Evolutionary conservation across 2,888 invertebrate genomes (phyloP), one percentile per base, ranked within the genome.

Genomic region (Tachina lurida): DNA sequence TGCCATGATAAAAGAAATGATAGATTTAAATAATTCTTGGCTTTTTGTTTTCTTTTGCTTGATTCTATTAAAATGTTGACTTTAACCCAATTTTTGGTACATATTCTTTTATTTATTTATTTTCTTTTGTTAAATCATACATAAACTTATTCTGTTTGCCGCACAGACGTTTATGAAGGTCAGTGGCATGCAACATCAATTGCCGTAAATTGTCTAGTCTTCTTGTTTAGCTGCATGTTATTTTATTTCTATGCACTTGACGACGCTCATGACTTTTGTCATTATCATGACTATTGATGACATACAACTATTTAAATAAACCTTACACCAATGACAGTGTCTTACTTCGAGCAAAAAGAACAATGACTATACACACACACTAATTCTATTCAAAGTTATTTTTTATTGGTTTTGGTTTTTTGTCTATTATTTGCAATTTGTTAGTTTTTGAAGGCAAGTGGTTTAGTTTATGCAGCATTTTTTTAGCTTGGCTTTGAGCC

Each of bases 241-340:
- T 62, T 67, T 45, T 52, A 58, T 17, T 17, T 68, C 31, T 63
- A 78, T 82, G 49, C 70, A 73, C 83, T 85, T 84, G 81, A 82
- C 81, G 81, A 82, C 83, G 84, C 86, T 87, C 86, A 86, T 85
- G 84, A 84, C 87, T 87, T 87, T 85, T 88, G 88, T 88, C 88
- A 88, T 87, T 88, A 88, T 85, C 88, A 88, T 80, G 82, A 79
- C 75, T 79, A 56, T 31, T 73, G 83, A 75, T 78, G 83, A 68
- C 81, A 74, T 81, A 80, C 71, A 76, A 84, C 67, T 56, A 31
- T 31, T 31, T 31, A 49, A 54, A 63, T 63, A 63, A 63, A 52
- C 67, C 17, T 49, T 58, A 17, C 43, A 17, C 43, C 80, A 74
- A 74, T 65, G 76, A 84, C 65, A 78, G 68, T 68, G 56, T 60